Conservation (phyloP, 2,113 vertebrate species). For the Paradoxurus hermaphroditus region DNA sequence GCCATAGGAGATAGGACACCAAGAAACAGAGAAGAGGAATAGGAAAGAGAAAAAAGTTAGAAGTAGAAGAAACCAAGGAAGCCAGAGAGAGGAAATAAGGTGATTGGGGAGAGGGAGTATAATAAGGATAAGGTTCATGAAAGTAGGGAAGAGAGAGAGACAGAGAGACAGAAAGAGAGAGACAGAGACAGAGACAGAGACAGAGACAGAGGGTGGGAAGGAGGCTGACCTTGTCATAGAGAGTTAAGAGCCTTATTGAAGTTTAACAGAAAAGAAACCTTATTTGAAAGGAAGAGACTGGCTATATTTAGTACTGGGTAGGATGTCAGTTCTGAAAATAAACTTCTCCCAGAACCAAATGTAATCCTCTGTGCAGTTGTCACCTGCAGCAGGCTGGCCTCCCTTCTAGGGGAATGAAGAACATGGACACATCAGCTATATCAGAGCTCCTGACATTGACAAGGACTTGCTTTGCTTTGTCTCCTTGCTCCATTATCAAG, state of each 20-base stretch:
- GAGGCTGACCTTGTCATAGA: constrained; percentile 10
- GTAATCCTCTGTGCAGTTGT: constrained; percentile 79
- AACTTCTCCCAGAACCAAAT: constrained; percentile 80
- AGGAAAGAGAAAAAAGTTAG: constrained; percentile 45
- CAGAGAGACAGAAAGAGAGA: background rate
- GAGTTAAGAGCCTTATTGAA: constrained; percentile 69
- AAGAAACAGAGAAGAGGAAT: constrained; percentile 40
- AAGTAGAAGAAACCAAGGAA: constrained; percentile 30
- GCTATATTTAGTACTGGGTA: constrained; percentile 84
- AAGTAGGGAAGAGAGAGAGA: background rate
- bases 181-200: background rate
- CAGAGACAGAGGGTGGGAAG: background rate
- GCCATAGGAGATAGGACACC: background rate
- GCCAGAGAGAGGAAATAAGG: constrained; percentile 23
- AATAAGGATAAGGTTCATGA: constrained; percentile 55
- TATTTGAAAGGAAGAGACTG: constrained; percentile 76
- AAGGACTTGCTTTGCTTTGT: constrained; percentile 59
- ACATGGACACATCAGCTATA: constrained; percentile 61
- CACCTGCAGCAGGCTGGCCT: constrained; percentile 70
- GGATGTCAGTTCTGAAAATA: constrained; percentile 86
- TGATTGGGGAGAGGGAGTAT: background rate
- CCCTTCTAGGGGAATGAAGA: constrained; percentile 62
- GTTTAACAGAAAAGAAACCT: constrained; percentile 78
- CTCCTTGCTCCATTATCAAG: constrained; percentile 48
- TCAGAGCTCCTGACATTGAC: constrained; percentile 75